Evolutionary conservation across 2,113 vertebrate genomes (phyloP), one percentile per base, ranked within the genome.

Genomic region (Tretioscincus oriximinensis): DNA sequence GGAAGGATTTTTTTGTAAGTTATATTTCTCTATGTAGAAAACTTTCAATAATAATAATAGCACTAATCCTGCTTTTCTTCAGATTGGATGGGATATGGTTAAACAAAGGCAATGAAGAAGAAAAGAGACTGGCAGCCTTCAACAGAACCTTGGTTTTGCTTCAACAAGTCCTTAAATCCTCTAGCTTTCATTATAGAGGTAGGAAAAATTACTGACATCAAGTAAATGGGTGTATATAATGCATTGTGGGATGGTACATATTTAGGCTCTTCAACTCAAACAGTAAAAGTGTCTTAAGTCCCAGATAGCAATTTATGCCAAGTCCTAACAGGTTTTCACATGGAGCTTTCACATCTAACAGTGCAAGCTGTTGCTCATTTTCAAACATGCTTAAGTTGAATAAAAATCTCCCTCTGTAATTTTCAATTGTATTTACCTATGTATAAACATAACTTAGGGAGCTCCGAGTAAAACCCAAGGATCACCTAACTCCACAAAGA

Each of bases 141-240:
- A 97, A 96, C 87, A 96, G 96, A 71, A 95, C 94, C 0, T 86
- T 97, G 81, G 92, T 82, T 47, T 90, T 98, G 87, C 95, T 98
- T 45, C 90, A 78, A 61, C 92, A 97, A 86, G 94, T 95, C 47
- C 90, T 95, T 29, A 92, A 96, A 75, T 96, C 96, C 14, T 92
- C 96, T 1, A 94, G 91, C 63, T 72, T 81, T 28, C 91, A 92
- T 54, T 89, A 95, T 74, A 95, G 89, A 96, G 96, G 97, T 96
- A 89, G 31, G 24, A 41, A 64, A 78, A 78, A 4, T 6, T 0
- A 41, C 21, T 71, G 54, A 1, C 28, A 77, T 51, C 26, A 65
- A 8, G 54, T 31, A 60, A 60, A 16, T 28, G 8, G 16, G 5
- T 31, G 11, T n/a, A 31, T 8, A 10, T 45, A 63, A 12, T 71